A percentile compares a stretch with the other conserved stretches of the same genome.
These are phyloP conservation scores for Standfussiana lucernea DNA, from an alignment of 2,888 invertebrate genomes.

Conservation along the genomic window DNA sequence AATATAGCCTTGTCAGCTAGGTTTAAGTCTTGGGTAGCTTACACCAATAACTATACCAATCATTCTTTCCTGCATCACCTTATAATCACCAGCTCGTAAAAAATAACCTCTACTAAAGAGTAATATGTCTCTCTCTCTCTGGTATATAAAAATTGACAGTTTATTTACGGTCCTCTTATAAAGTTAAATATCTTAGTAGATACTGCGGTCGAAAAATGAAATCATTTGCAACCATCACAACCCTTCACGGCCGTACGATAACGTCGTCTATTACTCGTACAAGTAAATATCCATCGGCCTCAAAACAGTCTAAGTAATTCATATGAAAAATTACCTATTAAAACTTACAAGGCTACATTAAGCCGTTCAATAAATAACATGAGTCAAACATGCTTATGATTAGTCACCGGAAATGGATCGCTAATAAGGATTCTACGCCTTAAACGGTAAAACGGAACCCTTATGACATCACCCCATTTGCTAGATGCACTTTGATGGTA, in stretches of 20 bases:
- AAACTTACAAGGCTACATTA: slow-evolving; percentile 43
- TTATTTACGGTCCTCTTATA: not conserved
- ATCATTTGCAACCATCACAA: not conserved
- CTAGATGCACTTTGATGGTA: slow-evolving; percentile 36
- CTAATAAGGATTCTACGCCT: slow-evolving; percentile 67
- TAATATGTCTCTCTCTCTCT: too few species aligned
- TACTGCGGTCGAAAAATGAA: not conserved
- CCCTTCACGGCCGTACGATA: not conserved
- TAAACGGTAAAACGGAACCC: slow-evolving; percentile 65
- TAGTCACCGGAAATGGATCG: slow-evolving; percentile 67
- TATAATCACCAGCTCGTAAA: not conserved
- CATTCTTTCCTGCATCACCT: not conserved
- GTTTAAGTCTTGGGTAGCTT: not conserved
- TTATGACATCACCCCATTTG: slow-evolving; percentile 65
- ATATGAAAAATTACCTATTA: slow-evolving; percentile 20
- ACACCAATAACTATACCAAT: not conserved
- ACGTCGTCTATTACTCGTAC: not conserved
- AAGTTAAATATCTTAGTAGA: not conserved
- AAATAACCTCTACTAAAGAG: not conserved
- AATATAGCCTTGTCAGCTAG: not conserved
- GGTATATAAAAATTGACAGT: too few species aligned
- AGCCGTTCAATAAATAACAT: slow-evolving; percentile 54
- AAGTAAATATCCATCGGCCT: not conserved
- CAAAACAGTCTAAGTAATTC: not conserved
- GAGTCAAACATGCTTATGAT: slow-evolving; percentile 65